Evolutionary conservation across 1,140 invertebrate genomes (phyloP), one percentile per base, ranked within the genome.

Genomic region (Zaprionus nigranus): DNA sequence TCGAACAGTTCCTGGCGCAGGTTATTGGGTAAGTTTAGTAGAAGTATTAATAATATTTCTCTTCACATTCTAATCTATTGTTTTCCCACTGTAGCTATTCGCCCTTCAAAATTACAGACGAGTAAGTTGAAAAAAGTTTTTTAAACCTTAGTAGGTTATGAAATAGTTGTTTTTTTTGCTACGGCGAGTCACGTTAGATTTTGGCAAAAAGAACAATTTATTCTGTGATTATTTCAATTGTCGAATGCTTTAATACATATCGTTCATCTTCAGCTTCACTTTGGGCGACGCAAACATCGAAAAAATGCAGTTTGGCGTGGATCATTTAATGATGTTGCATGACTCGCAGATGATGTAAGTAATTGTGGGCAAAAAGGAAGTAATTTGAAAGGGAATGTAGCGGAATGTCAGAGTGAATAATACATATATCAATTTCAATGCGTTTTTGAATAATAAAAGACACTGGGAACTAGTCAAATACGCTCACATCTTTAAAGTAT

Each of bases 281-380:
- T 61, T 92, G 53, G 86, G 81, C 15, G 90, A 91, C 68, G 74
- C 83, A 34, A 87, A 92, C 38, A 92, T 85, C 30, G 86, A 88
- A 34, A 90, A 92, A 56, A 92, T 92, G 81, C 90, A 92, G 62
- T 92, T 88, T 54, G 90, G 91, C 30, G 84, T 92, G 7, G 91
- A 92, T 79, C 86, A 92, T 59, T 70, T 92, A 24, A 88, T 92
- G 75, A 88, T 82, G 79, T 60, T 90, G 54, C 85, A 90, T 11
- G 85, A 90, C 24, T 90, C 86, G 6, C 85, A 90, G 49, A 90
- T 85, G 69, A 90, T 90, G 85, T 90, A 79, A 78, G 86, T 71
- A 34, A 13, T 3, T 28, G 26, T 20, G 12, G 17, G 38, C 3
- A 38, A 20, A 9, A 6, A 26, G n/a, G 2, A 40, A 40, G 2